phyloP scores from a whole-genome alignment of 2,888 invertebrate genomes.

The Brenthis ino region DNA sequence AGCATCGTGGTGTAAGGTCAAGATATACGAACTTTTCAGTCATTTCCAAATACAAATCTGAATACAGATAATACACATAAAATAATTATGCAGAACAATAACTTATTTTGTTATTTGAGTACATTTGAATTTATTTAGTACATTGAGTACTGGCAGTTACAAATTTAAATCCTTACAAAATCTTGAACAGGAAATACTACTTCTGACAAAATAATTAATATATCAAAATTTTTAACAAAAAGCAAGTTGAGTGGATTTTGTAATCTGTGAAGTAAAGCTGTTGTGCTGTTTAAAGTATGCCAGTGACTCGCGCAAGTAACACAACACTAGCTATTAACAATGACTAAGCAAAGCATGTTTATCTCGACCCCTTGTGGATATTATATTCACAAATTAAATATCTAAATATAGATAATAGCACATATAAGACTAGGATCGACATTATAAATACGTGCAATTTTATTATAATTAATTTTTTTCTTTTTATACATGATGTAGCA shows the following conservation, averaged over 20 bases:
- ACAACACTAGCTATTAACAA: constrained; percentile 24
- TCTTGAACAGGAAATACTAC: no score
- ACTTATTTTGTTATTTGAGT: no score
- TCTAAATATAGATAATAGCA: constrained; percentile 37
- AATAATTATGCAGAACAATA: background rate
- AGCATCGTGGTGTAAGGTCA: constrained; percentile 42
- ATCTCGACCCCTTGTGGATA: constrained; percentile 40
- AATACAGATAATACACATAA: constrained; percentile 8
- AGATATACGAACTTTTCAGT: constrained; percentile 44
- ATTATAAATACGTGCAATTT: constrained; percentile 25
- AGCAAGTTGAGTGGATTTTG: constrained; percentile 46
- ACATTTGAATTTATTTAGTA: no score
- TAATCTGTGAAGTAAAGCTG: constrained; percentile 15
- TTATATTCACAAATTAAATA: constrained; percentile 37
- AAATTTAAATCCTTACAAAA: no score
- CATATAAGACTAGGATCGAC: constrained; percentile 41
- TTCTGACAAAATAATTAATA: background rate
- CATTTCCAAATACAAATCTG: constrained; percentile 20
- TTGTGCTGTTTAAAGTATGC: constrained; percentile 19
- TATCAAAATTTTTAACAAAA: constrained; percentile 30
- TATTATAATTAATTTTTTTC: constrained; percentile 17
- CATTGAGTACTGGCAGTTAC: no score
- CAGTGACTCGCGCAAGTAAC: constrained; percentile 28
- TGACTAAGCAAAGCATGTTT: constrained; percentile 43
- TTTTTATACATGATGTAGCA: background rate